Base-by-base conservation (phyloP, 2,797 vertebrate genomes). In the Coracias cyanogaster region DNA sequence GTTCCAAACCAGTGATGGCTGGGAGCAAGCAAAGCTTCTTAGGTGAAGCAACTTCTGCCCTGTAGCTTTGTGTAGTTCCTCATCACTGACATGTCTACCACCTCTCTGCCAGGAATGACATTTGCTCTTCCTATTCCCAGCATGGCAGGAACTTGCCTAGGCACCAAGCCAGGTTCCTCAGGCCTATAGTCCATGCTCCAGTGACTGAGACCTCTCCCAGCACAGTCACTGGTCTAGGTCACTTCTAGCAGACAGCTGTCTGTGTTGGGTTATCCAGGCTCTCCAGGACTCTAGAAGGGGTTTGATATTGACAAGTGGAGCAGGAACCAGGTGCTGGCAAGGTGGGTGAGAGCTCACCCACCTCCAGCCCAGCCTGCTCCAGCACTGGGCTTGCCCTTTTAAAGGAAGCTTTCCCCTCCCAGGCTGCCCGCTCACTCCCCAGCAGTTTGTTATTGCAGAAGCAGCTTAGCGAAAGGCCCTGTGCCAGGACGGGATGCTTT, bases 401-500 rank as follows among this genome's bases (percentile, higher is more conserved):
- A 54, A 33, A 94, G 76, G 51, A 33, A 77, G 10, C 4, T 66
- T 72, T 60, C 8, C 5, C 35, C 39, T 69, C 8, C 41, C 0
- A 2, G 49, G 28, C 33, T 70, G 46, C 71, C 2, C 2, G 14
- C 58, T 90, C 0, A 0, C 25, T 80, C 37, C 25, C 15, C 54
- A 39, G 84, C 37, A 89, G 31, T 41, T 72, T 72, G 58, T 45
- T 84, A 10, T 7, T 64, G 49, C 81, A 67, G 54, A 45, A 71
- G 52, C 28, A 65, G 43, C 29, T 77, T 21, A 35, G 64, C 2
- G 1, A 33, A 64, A 35, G 54, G 46, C 33, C n/a, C 60, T 0
- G 1, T 73, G 90, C 86, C 65, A 88, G 69, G 52, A 15, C 0
- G 1, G 46, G 39, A n/a, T 0, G 1, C 15, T 80, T 60, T 43